Conservation (phyloP, 2,797 vertebrate genomes). For the Phrynocephalus forsythii region DNA sequence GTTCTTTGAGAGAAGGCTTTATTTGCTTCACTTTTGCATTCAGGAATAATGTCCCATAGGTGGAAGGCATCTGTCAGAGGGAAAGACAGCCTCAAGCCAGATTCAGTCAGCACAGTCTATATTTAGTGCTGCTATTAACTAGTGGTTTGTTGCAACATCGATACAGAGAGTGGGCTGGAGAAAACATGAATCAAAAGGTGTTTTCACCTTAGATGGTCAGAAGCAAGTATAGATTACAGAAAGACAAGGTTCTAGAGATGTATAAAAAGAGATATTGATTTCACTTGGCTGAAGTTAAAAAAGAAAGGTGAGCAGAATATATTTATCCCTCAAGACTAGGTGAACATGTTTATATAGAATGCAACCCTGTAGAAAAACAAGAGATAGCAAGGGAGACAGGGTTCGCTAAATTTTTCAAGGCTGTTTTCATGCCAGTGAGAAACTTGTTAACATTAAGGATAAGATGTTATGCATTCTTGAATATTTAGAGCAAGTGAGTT, state of each 20-base stretch:
- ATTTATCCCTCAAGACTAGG: conserved; percentile 3
- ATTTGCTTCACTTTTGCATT: background rate
- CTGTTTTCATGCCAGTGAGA: conserved; percentile 8
- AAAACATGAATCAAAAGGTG: conserved; percentile 30
- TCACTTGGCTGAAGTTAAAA: conserved; percentile 9
- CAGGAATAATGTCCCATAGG: background rate
- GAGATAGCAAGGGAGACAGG: background rate
- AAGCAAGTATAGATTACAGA: conserved; percentile 32
- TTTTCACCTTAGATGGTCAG: conserved; percentile 36
- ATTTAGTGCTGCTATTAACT: conserved; percentile 18
- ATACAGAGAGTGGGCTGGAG: background rate
- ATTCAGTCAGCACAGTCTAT: conserved; percentile 6
- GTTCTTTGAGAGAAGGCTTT: background rate
- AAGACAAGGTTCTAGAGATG: conserved; percentile 3
- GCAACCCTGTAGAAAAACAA: conserved; percentile 17
- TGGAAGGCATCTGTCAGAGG: background rate
- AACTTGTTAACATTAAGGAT: conserved; percentile 31
- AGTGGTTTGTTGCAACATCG: conserved; percentile 36
- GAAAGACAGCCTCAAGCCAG: background rate
- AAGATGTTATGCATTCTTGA: conserved; percentile 19
- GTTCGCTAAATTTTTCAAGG: conserved; percentile 13
- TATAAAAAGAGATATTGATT: conserved; percentile 27
- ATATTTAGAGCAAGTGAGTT: background rate
- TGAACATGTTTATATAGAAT: conserved; percentile 5
- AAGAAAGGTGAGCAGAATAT: conserved; percentile 15